Evolutionary conservation across 2,888 invertebrate species (phyloP).

Genomic region (Meiosimyza decipiens): DNA sequence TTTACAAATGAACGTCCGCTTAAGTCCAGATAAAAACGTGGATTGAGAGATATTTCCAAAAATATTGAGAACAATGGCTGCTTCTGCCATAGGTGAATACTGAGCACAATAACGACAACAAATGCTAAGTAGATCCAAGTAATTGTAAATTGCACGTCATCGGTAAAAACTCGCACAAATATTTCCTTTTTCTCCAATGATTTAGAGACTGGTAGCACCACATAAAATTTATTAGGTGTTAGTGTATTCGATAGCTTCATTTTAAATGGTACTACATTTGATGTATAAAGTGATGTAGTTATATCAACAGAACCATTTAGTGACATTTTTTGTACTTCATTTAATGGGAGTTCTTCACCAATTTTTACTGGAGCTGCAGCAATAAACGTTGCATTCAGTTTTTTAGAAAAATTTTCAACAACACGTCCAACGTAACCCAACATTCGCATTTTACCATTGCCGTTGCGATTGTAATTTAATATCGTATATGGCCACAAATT

Average conservation of each 20-base stretch:
- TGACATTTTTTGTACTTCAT: not conserved
- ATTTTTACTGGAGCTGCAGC: not conserved
- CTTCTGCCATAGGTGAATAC: too few relatives aligned
- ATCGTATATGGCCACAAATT: conserved; percentile 46
- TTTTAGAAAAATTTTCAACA: conserved; percentile 41
- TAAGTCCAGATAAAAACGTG: too few relatives aligned
- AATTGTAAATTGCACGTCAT: too few relatives aligned
- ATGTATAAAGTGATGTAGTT: conserved; percentile 27
- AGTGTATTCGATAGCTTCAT: conserved; percentile 27
- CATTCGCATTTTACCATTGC: conserved; percentile 28
- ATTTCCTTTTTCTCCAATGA: too few relatives aligned
- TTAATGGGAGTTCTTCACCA: not conserved
- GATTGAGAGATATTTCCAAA: too few relatives aligned
- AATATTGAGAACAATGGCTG: too few relatives aligned
- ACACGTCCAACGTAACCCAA: conserved; percentile 45
- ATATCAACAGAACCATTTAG: conserved; percentile 29
- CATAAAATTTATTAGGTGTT: too few relatives aligned
- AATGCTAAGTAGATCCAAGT: too few relatives aligned
- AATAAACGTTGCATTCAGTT: conserved; percentile 46
- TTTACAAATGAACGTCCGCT: too few relatives aligned
- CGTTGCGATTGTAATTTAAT: conserved; percentile 32
- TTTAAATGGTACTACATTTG: not conserved
- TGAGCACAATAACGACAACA: too few relatives aligned
- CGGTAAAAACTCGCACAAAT: too few relatives aligned
- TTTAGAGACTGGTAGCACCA: too few relatives aligned